Base-by-base conservation (phyloP, 1,140 invertebrate genomes). In the Diachasmimorpha longicaudata region DNA sequence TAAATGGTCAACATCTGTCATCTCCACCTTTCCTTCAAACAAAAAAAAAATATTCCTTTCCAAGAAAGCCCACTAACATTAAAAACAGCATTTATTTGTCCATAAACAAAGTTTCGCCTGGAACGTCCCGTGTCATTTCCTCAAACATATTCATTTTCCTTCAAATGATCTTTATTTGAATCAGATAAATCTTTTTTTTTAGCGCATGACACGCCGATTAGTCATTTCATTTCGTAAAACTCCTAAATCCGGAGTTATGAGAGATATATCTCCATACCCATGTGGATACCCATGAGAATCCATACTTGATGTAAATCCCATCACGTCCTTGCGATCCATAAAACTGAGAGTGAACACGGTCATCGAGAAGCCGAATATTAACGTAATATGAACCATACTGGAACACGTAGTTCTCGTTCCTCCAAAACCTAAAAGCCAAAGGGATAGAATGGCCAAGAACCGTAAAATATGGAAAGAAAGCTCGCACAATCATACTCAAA, bases 401-500 rank as follows among this genome's bases (percentile, higher is more conserved):
- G 6, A 14, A 63, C 58, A 63, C 58, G 58, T 63, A 63, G 10
- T 11, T 11, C 21, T 10, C 58, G 23, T 63, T 31, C 23, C 23
- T 63, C 23, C 13, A 25, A 25, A 14, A 14, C 21, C 14, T 9
- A 25, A 19, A 23, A 63, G 19, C 8, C 19, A 63, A 63, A 1
- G 8, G 8, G 19, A 23, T 63, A 16, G 58, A 52, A 9, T n/a
- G 14, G 19, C 19, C 4, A 52, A 52, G 48, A 52, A 52, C 1
- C 44, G 44, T 16, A 52, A 52, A 52, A 16, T n/a, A 52, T 16
- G 6, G 9, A 46, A 14, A 52, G 48, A 16, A 19, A 42, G 71
- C 39, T 71, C 70, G 79, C 80, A 82, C 78, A 82, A 83, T 78
- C 80, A 76, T 81, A 81, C 82, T 83, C 79, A 82, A 78, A 73